These are phyloP conservation scores for Forbesichthys agassizii DNA, from an alignment of 2,113 vertebrate species.

Conservation along the genomic window DNA sequence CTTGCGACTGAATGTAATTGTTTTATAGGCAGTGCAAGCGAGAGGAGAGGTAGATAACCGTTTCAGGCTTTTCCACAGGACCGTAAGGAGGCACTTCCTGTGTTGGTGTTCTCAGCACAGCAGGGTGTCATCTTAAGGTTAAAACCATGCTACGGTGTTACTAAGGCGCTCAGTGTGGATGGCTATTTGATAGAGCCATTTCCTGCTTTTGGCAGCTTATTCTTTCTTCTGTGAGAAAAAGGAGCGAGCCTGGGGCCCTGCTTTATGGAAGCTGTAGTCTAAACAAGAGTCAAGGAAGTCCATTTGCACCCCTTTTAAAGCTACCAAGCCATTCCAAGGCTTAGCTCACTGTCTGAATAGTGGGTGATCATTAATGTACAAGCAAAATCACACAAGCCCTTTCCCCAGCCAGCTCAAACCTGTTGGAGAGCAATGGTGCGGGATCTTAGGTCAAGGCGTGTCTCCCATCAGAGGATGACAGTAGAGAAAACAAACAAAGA, in stretches of 20 bases:
- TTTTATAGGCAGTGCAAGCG: slow-evolving; percentile 24
- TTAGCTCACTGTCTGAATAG: slow-evolving; percentile 31
- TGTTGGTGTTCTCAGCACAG: slow-evolving; percentile 36
- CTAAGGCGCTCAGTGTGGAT: slow-evolving; percentile 36
- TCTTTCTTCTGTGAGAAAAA: slow-evolving; percentile 35
- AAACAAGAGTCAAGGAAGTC: slow-evolving; percentile 29
- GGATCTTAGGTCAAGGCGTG: slow-evolving; percentile 33
- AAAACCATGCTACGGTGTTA: slow-evolving; percentile 45
- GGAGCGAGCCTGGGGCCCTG: slow-evolving; percentile 7
- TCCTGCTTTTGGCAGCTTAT: slow-evolving; percentile 31
- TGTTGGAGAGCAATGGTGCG: not conserved
- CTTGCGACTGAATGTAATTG: slow-evolving; percentile 42
- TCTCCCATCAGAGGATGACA: slow-evolving; percentile 57
- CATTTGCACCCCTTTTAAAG: not conserved
- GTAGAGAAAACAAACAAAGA: slow-evolving; percentile 60
- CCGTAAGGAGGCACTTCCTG: slow-evolving; percentile 30
- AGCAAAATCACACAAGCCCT: slow-evolving; percentile 40
- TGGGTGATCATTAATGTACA: slow-evolving; percentile 62
- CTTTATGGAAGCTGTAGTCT: slow-evolving; percentile 24
- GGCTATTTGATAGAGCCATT: slow-evolving; percentile 39
- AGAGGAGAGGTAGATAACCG: slow-evolving; percentile 25
- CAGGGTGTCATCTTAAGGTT: slow-evolving; percentile 21
- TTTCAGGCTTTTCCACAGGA: slow-evolving; percentile 14
- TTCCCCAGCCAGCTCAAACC: slow-evolving; percentile 18
- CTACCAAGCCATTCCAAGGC: slow-evolving; percentile 21